These are phyloP conservation scores for Sandelia bainsii DNA, from an alignment of 2,797 vertebrate species.

Conservation along the genomic window DNA sequence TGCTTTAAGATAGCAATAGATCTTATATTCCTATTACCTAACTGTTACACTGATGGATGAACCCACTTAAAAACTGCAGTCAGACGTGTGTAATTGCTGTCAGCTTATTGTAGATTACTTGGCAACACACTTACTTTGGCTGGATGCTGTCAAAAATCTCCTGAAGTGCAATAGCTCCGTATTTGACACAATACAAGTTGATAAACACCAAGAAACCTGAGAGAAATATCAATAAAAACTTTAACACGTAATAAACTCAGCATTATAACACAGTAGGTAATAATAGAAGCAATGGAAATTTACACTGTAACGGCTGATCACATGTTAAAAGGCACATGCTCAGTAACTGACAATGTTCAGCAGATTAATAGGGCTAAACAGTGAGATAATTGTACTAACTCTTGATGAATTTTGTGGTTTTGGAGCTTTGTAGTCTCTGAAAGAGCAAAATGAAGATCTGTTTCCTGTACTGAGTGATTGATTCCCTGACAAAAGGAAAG, in stretches of 20 bases:
- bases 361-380: background rate
- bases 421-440: conserved; percentile 98
- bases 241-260: background rate
- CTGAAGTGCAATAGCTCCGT: conserved; percentile 94
- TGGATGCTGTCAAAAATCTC: conserved; percentile 98
- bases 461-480: conserved; percentile 94
- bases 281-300: background rate
- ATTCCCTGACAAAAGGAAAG: conserved; percentile 83
- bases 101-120: background rate
- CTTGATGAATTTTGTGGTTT: conserved; percentile 98
- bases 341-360: background rate
- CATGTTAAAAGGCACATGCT: background rate
- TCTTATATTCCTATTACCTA: background rate
- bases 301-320: background rate
- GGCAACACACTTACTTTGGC: conserved; percentile 90
- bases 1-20: background rate
- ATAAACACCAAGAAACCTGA: conserved; percentile 97
- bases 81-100: background rate
- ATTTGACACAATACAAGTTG: conserved; percentile 95
- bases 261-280: background rate
- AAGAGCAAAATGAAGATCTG: conserved; percentile 99
- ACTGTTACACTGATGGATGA: background rate
- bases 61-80: background rate
- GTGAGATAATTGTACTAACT: conserved; percentile 84
- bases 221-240: background rate